Conservation (phyloP, 1,140 invertebrate genomes). For the Neodiprion fabricii region DNA sequence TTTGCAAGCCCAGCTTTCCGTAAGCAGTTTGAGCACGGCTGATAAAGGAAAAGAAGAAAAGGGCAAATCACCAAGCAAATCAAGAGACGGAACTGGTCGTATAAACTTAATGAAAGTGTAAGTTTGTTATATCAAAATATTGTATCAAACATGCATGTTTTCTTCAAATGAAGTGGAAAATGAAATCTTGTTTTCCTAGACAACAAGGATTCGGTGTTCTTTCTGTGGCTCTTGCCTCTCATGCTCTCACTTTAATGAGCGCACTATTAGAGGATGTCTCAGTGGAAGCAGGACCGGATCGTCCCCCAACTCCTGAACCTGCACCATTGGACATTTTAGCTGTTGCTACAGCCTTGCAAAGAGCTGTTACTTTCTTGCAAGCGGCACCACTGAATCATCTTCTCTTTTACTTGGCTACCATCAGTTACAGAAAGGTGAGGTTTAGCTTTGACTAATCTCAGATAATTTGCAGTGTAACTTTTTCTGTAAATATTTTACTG, state of each 20-base stretch:
- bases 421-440: constrained; percentile 83
- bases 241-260: constrained; percentile 71
- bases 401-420: constrained; percentile 84
- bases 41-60: constrained; percentile 70
- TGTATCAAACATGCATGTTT: constrained; percentile 21
- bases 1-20: constrained; percentile 74
- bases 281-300: constrained; percentile 59
- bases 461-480: constrained; percentile 14
- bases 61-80: constrained; percentile 71
- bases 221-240: constrained; percentile 79
- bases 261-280: constrained; percentile 66
- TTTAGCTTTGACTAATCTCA: constrained; percentile 13
- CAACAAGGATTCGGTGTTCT: constrained; percentile 84
- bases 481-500: constrained; percentile 4
- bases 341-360: constrained; percentile 70
- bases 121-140: constrained; percentile 39
- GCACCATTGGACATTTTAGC: constrained; percentile 67
- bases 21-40: constrained; percentile 61
- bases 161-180: constrained; percentile 44
- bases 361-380: constrained; percentile 71
- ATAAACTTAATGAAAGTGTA: constrained; percentile 77
- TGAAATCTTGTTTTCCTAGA: constrained; percentile 42
- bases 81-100: constrained; percentile 63
- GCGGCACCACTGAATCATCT: constrained; percentile 78
- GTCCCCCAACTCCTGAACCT: constrained; percentile 53